Evolutionary conservation across 2,888 invertebrate genomes (phyloP), one percentile per base, ranked within the genome.

Genomic region (Amblyteles armatorius): DNA sequence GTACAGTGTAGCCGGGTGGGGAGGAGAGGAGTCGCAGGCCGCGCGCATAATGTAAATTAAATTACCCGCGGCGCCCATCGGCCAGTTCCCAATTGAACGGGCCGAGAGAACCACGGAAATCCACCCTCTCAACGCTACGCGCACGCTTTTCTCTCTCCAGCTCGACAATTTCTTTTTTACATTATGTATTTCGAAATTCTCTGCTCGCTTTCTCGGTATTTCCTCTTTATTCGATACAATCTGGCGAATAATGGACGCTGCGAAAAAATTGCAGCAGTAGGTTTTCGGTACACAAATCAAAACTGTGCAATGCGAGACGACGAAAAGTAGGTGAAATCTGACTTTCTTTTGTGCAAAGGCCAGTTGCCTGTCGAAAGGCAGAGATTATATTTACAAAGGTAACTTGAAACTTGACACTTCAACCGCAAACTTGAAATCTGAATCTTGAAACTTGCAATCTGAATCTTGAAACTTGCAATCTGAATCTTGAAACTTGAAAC

Each of bases 1-100:
- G 40, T 29, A 68, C 36, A 40, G 52, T 29, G 22, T 19, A 16
- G 2, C 48, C 11, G 48, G 19, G n/a, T 19, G 11, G 19, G 13
- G 7, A 40, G 19, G 26, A 44, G 19, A 74, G 48, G 48, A 57
- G 55, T 48, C 74, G 80, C 80, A 81, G 57, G 65, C 73, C 33
- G 36, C 5, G 78, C 73, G 55, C 82, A 90, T 90, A 91, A 91
- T 91, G 87, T 89, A 89, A 91, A 92, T 92, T 91, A 90, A 92
- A 92, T 91, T 90, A 90, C 88, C 90, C 88, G 82, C 79, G 68
- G 71, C 82, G 85, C 73, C 71, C 40, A 74, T 68, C 71, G 76
- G 73, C 81, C 69, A 73, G 50, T 44, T 48, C 73, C 69, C 69
- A 65, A 57, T 79, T 69, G 71, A 82, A 60, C 67, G 72, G 55